These are phyloP conservation scores for Aphidius ervi DNA, from an alignment of 1,140 invertebrate genomes.

Conservation along the genomic window DNA sequence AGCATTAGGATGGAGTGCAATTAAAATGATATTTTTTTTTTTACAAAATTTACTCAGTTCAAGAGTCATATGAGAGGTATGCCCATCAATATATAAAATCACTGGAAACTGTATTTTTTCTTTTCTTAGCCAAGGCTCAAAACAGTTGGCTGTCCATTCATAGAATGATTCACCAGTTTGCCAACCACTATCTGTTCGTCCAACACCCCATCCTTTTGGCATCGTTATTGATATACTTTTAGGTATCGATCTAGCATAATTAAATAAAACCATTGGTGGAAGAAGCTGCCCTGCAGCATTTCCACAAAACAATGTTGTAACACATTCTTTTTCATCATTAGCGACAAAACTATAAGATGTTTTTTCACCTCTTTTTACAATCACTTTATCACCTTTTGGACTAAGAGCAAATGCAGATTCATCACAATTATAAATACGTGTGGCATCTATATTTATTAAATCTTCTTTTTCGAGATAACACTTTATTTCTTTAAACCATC, in stretches of 20 bases:
- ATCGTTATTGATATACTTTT: conserved; percentile 27
- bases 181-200: conserved; percentile 43
- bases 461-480: conserved; percentile 18
- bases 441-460: conserved; percentile 14
- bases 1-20: conserved; percentile 34
- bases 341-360: conserved; percentile 35
- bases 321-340: conserved; percentile 35
- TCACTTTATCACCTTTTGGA: conserved; percentile 34
- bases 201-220: conserved; percentile 38
- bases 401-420: conserved; percentile 40
- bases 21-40: conserved; percentile 21
- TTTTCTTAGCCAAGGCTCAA: conserved; percentile 33
- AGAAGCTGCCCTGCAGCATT: conserved; percentile 33
- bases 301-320: conserved; percentile 35
- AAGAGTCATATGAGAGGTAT: conserved; percentile 23
- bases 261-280: conserved; percentile 40
- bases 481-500: conserved; percentile 18
- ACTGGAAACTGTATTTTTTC: conserved; percentile 33
- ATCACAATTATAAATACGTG: conserved; percentile 27
- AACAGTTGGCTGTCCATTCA: conserved; percentile 45
- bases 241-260: conserved; percentile 33
- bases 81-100: conserved; percentile 41
- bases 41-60: conserved; percentile 19
- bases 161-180: conserved; percentile 45
- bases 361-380: conserved; percentile 35